phyloP scores from a whole-genome alignment of 2,113 vertebrate genomes.

The human (Homo sapiens) region DNA sequence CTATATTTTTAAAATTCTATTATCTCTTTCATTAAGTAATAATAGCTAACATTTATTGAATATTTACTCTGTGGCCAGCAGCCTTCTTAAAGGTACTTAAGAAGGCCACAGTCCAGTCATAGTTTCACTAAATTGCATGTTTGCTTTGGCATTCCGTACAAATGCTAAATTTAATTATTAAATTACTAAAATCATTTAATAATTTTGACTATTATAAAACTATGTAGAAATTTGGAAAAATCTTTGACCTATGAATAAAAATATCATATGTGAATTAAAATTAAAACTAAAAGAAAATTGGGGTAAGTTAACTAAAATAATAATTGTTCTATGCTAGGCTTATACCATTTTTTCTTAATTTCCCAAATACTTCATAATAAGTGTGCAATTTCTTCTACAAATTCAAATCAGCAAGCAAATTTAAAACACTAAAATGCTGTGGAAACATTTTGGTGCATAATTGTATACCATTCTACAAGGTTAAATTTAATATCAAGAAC shows the following conservation, averaged over 20 bases:
- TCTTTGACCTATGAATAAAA: background rate
- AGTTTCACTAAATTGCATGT: conserved; percentile 48
- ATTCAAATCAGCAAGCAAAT: background rate
- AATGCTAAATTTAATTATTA: conserved; percentile 46
- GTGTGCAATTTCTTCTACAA: background rate
- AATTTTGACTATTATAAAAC: background rate
- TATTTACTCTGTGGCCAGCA: background rate
- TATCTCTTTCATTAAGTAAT: background rate
- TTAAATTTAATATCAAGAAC: background rate
- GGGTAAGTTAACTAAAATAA: background rate
- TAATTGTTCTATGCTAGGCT: background rate
- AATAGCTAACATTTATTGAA: background rate
- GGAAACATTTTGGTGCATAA: background rate
- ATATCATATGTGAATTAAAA: background rate
- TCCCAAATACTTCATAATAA: background rate
- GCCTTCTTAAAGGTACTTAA: background rate
- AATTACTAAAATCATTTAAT: background rate
- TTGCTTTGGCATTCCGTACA: conserved; percentile 47
- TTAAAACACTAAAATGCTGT: background rate
- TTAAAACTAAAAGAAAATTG: background rate
- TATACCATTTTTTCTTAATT: background rate
- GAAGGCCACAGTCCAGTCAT: conserved; percentile 42
- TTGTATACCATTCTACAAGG: background rate
- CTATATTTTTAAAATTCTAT: background rate
- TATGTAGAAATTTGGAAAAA: background rate